A percentile compares a stretch with the other conserved stretches of the same genome.
Conservation (phyloP, 2,797 vertebrate species). For the Scolopax bukidnonensis region DNA sequence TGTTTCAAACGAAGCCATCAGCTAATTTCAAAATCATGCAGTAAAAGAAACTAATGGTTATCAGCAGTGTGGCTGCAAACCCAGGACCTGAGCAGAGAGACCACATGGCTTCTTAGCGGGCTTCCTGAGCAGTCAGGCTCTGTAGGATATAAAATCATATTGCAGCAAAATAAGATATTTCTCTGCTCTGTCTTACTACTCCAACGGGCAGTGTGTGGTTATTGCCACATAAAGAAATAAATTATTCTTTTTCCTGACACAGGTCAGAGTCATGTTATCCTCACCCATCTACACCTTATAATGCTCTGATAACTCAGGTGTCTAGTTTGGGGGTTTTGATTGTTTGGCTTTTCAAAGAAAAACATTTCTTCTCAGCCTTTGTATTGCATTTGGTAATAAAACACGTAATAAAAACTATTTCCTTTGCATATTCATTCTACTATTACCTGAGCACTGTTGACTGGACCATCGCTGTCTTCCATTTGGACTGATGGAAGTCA, state of each 20-base stretch:
- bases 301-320: neutral
- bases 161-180: neutral
- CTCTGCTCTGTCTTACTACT: neutral
- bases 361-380: neutral
- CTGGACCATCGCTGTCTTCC: neutral
- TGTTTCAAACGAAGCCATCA: neutral
- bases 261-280: neutral
- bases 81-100: neutral
- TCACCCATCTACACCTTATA: neutral
- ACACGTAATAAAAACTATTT: neutral
- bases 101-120: neutral
- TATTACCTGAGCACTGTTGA: neutral
- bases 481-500: neutral
- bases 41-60: neutral
- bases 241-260: neutral
- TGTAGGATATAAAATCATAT: neutral
- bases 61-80: neutral
- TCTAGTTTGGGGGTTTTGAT: neutral
- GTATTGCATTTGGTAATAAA: neutral
- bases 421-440: neutral
- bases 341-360: neutral
- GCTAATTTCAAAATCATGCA: neutral
- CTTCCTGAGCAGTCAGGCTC: neutral
- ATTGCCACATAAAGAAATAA: neutral
- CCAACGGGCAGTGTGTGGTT: neutral